phyloP scores from a whole-genome alignment of 2,797 vertebrate species.

The Coregonus sp. region DNA sequence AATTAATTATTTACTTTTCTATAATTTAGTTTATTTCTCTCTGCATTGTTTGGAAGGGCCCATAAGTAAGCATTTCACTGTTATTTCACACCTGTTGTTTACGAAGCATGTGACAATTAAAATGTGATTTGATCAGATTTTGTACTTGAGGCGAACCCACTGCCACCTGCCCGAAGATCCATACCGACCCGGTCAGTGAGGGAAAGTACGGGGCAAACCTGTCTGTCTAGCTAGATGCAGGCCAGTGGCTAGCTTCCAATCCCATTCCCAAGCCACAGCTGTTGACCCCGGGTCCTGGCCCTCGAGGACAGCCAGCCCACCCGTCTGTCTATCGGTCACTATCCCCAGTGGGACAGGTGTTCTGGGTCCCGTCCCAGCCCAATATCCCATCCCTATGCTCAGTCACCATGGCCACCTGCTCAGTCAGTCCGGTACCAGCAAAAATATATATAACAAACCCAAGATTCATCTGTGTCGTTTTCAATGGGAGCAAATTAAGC shows the following conservation, averaged over 20 bases:
- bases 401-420: constrained; percentile 9
- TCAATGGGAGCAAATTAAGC: neutral
- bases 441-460: too few species aligned
- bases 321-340: constrained; percentile 10
- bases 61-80: too few species aligned
- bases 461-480: neutral
- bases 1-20: too few species aligned
- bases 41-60: too few species aligned
- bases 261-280: constrained; percentile 27
- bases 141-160: too few species aligned
- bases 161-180: too few species aligned
- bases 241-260: neutral
- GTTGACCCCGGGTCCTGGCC: constrained; percentile 20
- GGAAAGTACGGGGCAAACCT: too few species aligned
- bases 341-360: constrained; percentile 32
- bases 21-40: too few species aligned
- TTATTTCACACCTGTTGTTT: too few species aligned
- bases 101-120: too few species aligned
- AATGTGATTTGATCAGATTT: too few species aligned
- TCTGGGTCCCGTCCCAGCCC: constrained; percentile 9
- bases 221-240: neutral
- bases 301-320: constrained; percentile 10
- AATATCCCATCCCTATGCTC: constrained; percentile 10
- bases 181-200: too few species aligned
- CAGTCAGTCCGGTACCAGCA: neutral